Evolutionary conservation across 2,113 vertebrate genomes (phyloP), one percentile per base, ranked within the genome.

Genomic region (Pampusana beccarii): DNA sequence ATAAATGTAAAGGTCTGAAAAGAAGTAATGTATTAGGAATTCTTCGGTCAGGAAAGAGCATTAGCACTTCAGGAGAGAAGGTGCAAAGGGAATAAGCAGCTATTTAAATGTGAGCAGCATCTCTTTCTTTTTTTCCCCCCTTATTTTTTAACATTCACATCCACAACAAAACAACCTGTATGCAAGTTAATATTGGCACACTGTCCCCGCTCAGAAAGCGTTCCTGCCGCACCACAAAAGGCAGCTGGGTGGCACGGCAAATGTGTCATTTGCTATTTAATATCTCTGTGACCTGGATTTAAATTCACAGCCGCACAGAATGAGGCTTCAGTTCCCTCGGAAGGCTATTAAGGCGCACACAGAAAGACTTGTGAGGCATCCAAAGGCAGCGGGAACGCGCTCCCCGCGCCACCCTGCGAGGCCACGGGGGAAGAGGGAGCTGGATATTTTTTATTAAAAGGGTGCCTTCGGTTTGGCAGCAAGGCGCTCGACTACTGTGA

Each of bases 231-330:
- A 94, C 97, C 97, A 96, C 90, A 97, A 86, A 85, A 97, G 97
- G 97, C 98, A 98, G 97, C 98, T 98, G 98, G 97, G 97, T 95
- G 92, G 97, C 97, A 97, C 98, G 97, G 97, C 96, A 98, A 98
- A 98, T 97, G 97, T 98, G 98, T 98, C 97, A 96, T 97, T 98
- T 97, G 97, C 98, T 98, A 95, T 98, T 98, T 98, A 98, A 98
- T 97, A 97, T 97, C 97, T 96, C 97, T 98, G 98, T 98, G 98
- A 98, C 98, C 98, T 98, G 98, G 98, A 98, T 98, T 98, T 98
- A 98, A 98, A 98, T 98, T 98, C 82, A 71, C 92, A 94, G 91
- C 88, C 88, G 73, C 94, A 97, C 96, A 98, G 95, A 98, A 98
- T 97, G 91, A 97, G 97, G 97, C 97, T 96, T 98, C 98, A 98